phyloP scores from a whole-genome alignment of 2,888 invertebrate species.

The Acleris literana region DNA sequence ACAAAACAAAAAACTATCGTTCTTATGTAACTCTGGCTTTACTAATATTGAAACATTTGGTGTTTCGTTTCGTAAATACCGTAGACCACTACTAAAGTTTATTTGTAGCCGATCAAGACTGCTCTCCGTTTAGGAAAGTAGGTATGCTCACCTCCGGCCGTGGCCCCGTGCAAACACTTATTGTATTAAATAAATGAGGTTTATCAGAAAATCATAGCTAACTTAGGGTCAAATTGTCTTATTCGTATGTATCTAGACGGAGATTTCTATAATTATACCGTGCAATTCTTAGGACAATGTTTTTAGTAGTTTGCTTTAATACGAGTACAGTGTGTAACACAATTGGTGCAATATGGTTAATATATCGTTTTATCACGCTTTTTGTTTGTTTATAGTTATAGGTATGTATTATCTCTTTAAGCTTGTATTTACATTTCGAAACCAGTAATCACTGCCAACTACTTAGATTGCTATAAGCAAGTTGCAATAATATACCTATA shows the following conservation, averaged over 20 bases:
- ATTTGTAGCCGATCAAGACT: too few relatives aligned
- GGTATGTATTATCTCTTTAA: constrained; percentile 23
- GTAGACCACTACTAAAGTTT: too few relatives aligned
- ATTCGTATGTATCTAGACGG: background rate
- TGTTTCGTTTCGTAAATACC: too few relatives aligned
- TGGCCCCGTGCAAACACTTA: too few relatives aligned
- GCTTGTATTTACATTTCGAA: constrained; percentile 51
- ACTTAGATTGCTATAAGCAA: constrained; percentile 70
- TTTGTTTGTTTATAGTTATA: constrained; percentile 5
- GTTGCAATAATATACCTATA: constrained; percentile 61
- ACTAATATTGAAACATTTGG: too few relatives aligned
- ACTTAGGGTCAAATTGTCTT: background rate
- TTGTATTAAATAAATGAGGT: background rate
- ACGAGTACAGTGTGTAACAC: constrained; percentile 32
- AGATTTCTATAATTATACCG: constrained; percentile 1
- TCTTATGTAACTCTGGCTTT: too few relatives aligned
- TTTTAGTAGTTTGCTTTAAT: constrained; percentile 6
- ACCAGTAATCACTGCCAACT: constrained; percentile 79
- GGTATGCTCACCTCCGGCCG: too few relatives aligned
- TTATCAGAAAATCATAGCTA: background rate
- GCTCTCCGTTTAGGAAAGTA: too few relatives aligned
- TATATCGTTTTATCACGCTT: constrained; percentile 8
- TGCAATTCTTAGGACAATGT: constrained; percentile 20
- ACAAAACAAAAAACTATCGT: too few relatives aligned
- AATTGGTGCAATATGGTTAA: constrained; percentile 31